Evolutionary conservation across 2,797 vertebrate species (phyloP).

Genomic region (Clarias platycephalus): DNA sequence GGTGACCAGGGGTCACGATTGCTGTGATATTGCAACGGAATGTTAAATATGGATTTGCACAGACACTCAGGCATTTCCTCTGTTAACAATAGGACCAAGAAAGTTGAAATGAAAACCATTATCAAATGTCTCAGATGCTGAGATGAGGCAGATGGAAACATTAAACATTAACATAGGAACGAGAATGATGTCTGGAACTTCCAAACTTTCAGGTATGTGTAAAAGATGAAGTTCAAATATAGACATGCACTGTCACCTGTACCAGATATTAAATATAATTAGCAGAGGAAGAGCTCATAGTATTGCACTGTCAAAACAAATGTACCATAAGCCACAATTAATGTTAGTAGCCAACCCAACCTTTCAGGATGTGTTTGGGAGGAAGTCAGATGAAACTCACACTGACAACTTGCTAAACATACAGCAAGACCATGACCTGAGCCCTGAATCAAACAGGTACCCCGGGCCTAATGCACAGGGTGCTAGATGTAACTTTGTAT

Average conservation of each 20-base stretch:
- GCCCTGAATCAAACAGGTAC: background rate
- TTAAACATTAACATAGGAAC: constrained; percentile 57
- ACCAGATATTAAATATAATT: constrained; percentile 59
- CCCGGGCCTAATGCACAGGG: background rate
- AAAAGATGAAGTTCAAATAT: constrained; percentile 73
- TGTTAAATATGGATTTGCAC: constrained; percentile 49
- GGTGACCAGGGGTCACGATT: constrained; percentile 37
- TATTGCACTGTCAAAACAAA: constrained; percentile 73
- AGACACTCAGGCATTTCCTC: constrained; percentile 52
- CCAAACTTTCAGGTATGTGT: constrained; percentile 71
- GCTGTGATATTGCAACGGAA: constrained; percentile 38
- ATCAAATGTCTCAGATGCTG: constrained; percentile 65
- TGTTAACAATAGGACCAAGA: constrained; percentile 45
- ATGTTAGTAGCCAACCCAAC: too few relatives aligned
- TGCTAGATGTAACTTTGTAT: background rate
- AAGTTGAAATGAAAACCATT: constrained; percentile 73
- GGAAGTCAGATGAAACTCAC: background rate
- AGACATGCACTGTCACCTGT: constrained; percentile 68
- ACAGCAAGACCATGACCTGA: background rate
- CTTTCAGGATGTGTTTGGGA: background rate
- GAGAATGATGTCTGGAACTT: constrained; percentile 69
- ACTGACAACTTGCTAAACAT: background rate
- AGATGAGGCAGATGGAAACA: constrained; percentile 60
- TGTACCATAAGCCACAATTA: constrained; percentile 53
- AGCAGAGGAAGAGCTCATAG: constrained; percentile 61